Percentiles rank a stretch among this genome's conserved stretches.
These are phyloP conservation scores for Siniperca chuatsi DNA, from an alignment of 2,113 vertebrate genomes.

Conservation along the genomic window DNA sequence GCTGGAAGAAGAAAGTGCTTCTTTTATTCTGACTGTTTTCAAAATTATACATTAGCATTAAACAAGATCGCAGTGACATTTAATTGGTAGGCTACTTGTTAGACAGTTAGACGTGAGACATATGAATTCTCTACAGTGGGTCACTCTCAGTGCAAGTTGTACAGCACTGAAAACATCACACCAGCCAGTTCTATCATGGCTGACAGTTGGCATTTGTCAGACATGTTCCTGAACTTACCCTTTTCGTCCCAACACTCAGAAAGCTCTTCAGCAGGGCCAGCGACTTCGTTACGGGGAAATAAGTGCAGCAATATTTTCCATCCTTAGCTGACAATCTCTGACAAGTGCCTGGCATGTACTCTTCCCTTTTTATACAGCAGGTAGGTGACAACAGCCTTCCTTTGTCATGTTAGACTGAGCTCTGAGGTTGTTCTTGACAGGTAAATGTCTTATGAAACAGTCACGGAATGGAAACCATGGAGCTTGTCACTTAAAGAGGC, in stretches of 20 bases:
- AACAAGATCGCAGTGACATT: neutral
- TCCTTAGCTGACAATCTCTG: conserved; percentile 77
- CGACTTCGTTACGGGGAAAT: conserved; percentile 74
- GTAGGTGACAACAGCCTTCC: conserved; percentile 78
- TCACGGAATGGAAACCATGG: conserved; percentile 69
- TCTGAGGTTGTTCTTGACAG: conserved; percentile 79
- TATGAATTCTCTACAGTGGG: conserved; percentile 25
- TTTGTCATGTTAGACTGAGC: conserved; percentile 80
- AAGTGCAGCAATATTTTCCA: conserved; percentile 75
- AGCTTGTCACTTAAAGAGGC: conserved; percentile 77
- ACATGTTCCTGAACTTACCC: conserved; percentile 64
- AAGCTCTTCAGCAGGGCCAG: conserved; percentile 58
- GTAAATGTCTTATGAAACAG: conserved; percentile 77
- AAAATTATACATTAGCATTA: neutral
- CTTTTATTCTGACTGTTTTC: conserved; percentile 5
- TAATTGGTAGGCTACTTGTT: conserved; percentile 40
- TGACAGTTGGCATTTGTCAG: conserved; percentile 79
- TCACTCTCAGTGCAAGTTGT: conserved; percentile 23
- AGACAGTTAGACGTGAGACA: conserved; percentile 11
- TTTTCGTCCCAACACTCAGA: conserved; percentile 53
- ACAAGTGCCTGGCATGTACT: conserved; percentile 80
- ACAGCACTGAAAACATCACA: conserved; percentile 47
- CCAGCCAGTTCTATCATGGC: conserved; percentile 30
- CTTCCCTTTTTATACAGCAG: conserved; percentile 67
- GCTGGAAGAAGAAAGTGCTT: neutral